phyloP scores from a whole-genome alignment of 2,888 invertebrate genomes.

The Synergus itoensis region DNA sequence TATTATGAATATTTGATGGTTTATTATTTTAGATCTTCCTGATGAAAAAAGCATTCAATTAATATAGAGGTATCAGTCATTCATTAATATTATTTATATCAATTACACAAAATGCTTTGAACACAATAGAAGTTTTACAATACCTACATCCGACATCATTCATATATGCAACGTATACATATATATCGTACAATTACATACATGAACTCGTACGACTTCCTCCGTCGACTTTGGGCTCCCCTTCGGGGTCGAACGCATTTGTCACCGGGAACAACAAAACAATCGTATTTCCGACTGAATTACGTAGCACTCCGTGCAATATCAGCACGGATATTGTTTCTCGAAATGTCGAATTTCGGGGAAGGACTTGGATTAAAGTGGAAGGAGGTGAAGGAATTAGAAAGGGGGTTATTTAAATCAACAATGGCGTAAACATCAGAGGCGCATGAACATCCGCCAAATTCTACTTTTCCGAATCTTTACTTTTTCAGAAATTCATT shows the following conservation, averaged over 20 bases:
- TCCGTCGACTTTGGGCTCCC: conserved; percentile 26
- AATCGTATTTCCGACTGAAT: conserved; percentile 75
- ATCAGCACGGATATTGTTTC: conserved; percentile 77
- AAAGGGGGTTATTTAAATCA: conserved; percentile 46
- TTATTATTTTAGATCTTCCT: no score
- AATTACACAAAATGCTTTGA: background rate
- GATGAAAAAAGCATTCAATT: no score
- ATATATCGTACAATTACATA: background rate
- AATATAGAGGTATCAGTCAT: background rate
- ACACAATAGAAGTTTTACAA: background rate
- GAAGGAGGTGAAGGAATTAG: conserved; percentile 50
- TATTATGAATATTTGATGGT: no score
- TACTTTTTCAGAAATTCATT: no score
- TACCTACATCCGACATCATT: background rate
- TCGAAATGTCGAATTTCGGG: conserved; percentile 66
- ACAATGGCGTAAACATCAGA: conserved; percentile 58
- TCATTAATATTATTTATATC: background rate
- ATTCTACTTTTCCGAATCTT: no score
- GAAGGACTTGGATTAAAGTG: conserved; percentile 46
- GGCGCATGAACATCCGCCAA: background rate
- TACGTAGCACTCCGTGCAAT: conserved; percentile 72
- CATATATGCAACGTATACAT: no score
- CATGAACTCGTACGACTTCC: background rate
- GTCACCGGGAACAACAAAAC: conserved; percentile 67
- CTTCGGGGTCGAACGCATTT: conserved; percentile 56